Percentiles rank a stretch among this genome's conserved stretches.
These are phyloP conservation scores for Ophion slaviceki DNA, from an alignment of 2,888 invertebrate genomes.

Conservation along the genomic window DNA sequence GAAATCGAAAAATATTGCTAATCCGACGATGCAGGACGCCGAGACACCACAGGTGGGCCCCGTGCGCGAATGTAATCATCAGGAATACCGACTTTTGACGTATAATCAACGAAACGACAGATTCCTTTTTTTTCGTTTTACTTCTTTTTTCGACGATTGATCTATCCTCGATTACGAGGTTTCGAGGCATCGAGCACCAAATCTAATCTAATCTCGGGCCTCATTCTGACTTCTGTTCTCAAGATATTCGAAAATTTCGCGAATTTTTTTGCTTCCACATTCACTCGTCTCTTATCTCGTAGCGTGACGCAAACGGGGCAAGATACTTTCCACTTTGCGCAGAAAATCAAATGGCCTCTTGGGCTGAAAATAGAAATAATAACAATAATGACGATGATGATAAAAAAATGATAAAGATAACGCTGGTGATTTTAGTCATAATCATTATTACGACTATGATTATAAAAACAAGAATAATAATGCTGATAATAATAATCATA, in stretches of 20 bases:
- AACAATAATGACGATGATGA: neutral
- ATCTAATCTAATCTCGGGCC: constrained; percentile 62
- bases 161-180: constrained; percentile 31
- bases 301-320: neutral
- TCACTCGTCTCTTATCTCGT: neutral
- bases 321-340: neutral
- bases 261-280: neutral
- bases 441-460: too few species aligned
- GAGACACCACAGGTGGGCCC: constrained; percentile 17
- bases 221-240: constrained; percentile 7
- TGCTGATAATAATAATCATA: too few species aligned
- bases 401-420: neutral
- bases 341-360: neutral
- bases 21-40: constrained; percentile 4
- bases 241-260: constrained; percentile 42
- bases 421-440: too few species aligned
- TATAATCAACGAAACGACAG: constrained; percentile 32
- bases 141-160: constrained; percentile 4
- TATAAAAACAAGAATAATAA: too few species aligned
- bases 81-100: constrained; percentile 26
- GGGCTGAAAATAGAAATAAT: neutral
- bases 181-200: constrained; percentile 1
- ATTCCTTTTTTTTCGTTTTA: constrained; percentile 1
- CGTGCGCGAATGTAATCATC: neutral
- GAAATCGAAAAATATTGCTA: too few species aligned